These are phyloP conservation scores for Capitulum mitella DNA, from an alignment of 2,888 invertebrate genomes.

Conservation along the genomic window DNA sequence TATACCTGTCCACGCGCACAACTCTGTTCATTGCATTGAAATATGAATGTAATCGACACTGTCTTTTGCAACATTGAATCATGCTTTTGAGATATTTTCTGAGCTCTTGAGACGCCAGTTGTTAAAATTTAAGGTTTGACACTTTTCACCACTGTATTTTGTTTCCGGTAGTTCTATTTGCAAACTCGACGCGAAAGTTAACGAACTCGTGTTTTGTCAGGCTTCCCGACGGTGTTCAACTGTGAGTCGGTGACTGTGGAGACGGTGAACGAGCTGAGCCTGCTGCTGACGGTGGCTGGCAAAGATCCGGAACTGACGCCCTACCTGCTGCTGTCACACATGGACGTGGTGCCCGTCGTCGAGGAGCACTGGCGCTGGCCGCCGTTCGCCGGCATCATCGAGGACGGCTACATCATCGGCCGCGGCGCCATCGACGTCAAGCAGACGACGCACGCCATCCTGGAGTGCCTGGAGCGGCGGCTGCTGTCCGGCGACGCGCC, in stretches of 20 bases:
- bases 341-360: constrained; percentile 49
- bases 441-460: constrained; percentile 41
- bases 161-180: too few species aligned
- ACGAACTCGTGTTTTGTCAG: too few species aligned
- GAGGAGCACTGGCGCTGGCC: constrained; percentile 40
- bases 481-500: constrained; percentile 44
- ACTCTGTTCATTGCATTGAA: too few species aligned
- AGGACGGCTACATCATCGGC: constrained; percentile 45
- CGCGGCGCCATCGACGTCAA: constrained; percentile 50
- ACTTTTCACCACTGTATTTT: too few species aligned
- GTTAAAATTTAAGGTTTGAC: too few species aligned
- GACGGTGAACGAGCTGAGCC: constrained; percentile 44
- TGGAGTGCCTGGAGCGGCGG: constrained; percentile 46
- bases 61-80: too few species aligned
- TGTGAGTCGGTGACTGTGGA: constrained; percentile 39
- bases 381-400: constrained; percentile 47
- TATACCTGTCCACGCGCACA: too few species aligned
- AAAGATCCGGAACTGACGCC: constrained; percentile 42
- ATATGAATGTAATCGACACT: too few species aligned
- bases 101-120: too few species aligned
- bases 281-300: constrained; percentile 46
- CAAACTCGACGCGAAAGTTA: too few species aligned
- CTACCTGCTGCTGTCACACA: constrained; percentile 47
- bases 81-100: too few species aligned
- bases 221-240: constrained; percentile 34